Conservation (phyloP, 92 coral and sea anemone genomes). For the Scolanthus callimorphus region DNA sequence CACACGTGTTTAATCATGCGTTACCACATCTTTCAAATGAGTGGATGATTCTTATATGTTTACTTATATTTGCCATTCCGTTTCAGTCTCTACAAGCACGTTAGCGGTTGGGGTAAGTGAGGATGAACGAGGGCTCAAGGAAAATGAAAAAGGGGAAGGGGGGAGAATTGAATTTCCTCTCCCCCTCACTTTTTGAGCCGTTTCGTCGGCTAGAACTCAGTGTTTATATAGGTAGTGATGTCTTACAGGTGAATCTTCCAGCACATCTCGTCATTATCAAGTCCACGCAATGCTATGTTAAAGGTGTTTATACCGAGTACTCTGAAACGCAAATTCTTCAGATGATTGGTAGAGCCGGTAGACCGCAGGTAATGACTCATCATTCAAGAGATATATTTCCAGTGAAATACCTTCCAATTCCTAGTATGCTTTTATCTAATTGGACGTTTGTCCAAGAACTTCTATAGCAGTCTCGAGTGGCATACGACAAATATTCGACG, state of each 20-base stretch:
- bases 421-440: too few species aligned
- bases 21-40: neutral
- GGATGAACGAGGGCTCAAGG: too few species aligned
- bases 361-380: constrained; percentile 83
- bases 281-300: constrained; percentile 86
- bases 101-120: constrained; percentile 98
- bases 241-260: constrained; percentile 80
- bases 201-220: neutral
- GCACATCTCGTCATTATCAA: constrained; percentile 97
- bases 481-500: too few species aligned
- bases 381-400: too few species aligned
- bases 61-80: neutral
- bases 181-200: too few species aligned
- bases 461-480: too few species aligned
- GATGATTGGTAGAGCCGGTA: constrained; percentile 98
- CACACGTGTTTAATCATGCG: neutral
- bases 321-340: constrained; percentile 94
- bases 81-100: constrained; percentile 95
- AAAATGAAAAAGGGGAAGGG: too few species aligned
- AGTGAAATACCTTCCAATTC: too few species aligned
- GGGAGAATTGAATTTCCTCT: too few species aligned
- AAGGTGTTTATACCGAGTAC: constrained; percentile 89
- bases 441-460: too few species aligned
- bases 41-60: neutral
- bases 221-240: neutral